Conservation (phyloP, 2,888 invertebrate species). For the Tetrapedia diversipes region DNA sequence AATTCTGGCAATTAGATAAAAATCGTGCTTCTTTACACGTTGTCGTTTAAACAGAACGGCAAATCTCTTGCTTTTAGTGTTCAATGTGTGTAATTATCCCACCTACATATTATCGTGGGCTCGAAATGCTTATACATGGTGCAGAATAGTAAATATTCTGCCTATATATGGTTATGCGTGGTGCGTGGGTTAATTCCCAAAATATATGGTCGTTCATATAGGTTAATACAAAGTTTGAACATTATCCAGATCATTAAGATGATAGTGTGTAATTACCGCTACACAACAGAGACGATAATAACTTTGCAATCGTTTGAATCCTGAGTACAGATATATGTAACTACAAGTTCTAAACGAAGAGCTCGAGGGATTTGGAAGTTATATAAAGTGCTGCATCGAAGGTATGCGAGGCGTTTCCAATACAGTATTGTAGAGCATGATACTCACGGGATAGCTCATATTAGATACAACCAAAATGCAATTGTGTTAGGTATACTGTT, state of each 20-base stretch:
- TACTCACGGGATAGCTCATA: constrained; percentile 3
- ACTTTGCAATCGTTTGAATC: not conserved
- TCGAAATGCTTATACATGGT: constrained; percentile 32
- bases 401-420: not conserved
- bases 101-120: constrained; percentile 56
- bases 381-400: not conserved
- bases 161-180: constrained; percentile 34
- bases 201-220: not conserved
- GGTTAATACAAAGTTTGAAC: not conserved
- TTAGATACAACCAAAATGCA: constrained; percentile 14
- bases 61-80: constrained; percentile 31
- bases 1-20: too few relatives aligned
- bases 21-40: not conserved
- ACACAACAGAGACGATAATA: not conserved
- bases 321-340: not conserved
- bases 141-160: constrained; percentile 37
- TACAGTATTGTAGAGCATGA: not conserved
- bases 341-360: not conserved
- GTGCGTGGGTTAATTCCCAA: constrained; percentile 13
- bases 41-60: constrained; percentile 19
- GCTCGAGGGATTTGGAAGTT: constrained; percentile 6
- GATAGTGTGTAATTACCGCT: not conserved
- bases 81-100: constrained; percentile 29
- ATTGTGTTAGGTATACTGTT: constrained; percentile 22
- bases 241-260: constrained; percentile 12